phyloP scores from a whole-genome alignment of 2,888 invertebrate species.

The Lampropteryx suffumata region DNA sequence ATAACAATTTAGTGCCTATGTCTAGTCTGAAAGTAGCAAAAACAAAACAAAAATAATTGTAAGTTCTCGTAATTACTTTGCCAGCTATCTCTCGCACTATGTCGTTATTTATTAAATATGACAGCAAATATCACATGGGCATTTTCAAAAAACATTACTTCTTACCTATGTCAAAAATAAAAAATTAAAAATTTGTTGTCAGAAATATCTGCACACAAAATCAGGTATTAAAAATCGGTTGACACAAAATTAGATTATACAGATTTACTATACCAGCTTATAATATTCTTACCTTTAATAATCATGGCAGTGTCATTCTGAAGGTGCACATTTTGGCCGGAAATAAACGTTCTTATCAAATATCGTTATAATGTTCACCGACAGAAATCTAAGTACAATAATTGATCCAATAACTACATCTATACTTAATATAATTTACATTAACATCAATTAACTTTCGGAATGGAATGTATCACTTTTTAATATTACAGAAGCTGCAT shows the following conservation, averaged over 20 bases:
- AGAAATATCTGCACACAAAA: not conserved
- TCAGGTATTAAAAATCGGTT: not conserved
- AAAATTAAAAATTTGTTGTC: too few relatives aligned
- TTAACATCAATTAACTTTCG: constrained; percentile 16
- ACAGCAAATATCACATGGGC: constrained; percentile 24
- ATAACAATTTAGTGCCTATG: constrained; percentile 15
- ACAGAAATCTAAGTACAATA: constrained; percentile 71
- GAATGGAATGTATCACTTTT: constrained; percentile 57
- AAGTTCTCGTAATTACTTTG: not conserved
- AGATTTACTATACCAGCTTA: constrained; percentile 16
- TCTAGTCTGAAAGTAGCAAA: constrained; percentile 9
- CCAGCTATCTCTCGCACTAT: constrained; percentile 15
- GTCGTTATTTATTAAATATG: constrained; percentile 17
- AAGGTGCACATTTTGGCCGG: constrained; percentile 49
- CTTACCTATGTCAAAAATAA: too few relatives aligned
- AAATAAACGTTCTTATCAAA: constrained; percentile 14
- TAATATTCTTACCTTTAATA: constrained; percentile 38
- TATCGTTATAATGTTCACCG: constrained; percentile 50
- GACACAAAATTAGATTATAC: constrained; percentile 17
- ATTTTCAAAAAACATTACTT: not conserved
- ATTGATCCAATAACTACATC: constrained; percentile 65
- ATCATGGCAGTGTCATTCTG: constrained; percentile 67
- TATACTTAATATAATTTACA: constrained; percentile 38
- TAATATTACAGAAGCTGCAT: constrained; percentile 16
- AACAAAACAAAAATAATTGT: not conserved